Conservation (phyloP, 1,140 invertebrate genomes). For the Drosophila auraria region DNA sequence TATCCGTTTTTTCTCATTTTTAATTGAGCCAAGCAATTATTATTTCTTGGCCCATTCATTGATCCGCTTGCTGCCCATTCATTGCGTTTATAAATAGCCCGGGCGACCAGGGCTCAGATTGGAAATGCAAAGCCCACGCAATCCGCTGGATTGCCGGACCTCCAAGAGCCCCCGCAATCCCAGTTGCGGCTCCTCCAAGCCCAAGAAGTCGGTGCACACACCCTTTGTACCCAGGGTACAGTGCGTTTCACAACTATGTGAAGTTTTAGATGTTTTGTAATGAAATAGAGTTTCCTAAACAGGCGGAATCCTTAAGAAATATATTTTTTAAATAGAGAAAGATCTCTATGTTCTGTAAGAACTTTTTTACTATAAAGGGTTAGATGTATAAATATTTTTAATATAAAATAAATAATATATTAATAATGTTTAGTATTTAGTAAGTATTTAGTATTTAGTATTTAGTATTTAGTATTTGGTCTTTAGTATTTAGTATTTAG, state of each 20-base stretch:
- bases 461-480: no score
- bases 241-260: conserved; percentile 14
- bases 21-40: conserved; percentile 82
- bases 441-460: no score
- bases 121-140: conserved; percentile 71
- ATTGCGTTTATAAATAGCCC: conserved; percentile 75
- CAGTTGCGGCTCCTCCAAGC: no score
- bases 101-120: conserved; percentile 51
- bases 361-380: not conserved
- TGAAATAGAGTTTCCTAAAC: no score
- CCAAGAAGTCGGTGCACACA: conserved; percentile 27
- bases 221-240: conserved; percentile 14
- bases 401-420: not conserved
- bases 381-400: not conserved
- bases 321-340: no score
- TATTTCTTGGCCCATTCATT: conserved; percentile 68
- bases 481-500: no score
- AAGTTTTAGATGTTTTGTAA: not conserved
- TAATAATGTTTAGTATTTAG: no score
- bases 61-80: conserved; percentile 50
- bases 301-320: no score
- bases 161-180: conserved; percentile 3
- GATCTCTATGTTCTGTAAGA: not conserved
- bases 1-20: conserved; percentile 40
- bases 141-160: conserved; percentile 30